Evolutionary conservation across 2,888 invertebrate species (phyloP).

Genomic region (Scaeva pyrastri): DNA sequence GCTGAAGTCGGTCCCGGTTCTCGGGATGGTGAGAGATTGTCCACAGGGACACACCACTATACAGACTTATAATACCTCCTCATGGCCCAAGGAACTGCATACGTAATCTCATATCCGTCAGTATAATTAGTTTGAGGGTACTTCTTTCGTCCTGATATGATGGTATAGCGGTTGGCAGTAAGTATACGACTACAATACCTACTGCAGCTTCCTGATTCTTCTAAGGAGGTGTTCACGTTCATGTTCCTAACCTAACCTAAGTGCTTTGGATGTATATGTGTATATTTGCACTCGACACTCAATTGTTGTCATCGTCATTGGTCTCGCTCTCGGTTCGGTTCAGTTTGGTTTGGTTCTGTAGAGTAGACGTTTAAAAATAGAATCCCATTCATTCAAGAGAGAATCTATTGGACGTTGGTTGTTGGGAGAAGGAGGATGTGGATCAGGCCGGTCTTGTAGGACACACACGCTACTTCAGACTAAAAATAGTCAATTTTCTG

Average conservation of each 20-base stretch:
- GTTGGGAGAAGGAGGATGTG: background rate
- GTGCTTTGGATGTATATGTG: constrained; percentile 29
- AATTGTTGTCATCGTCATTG: constrained; percentile 44
- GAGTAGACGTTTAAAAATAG: constrained; percentile 65
- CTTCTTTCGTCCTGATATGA: constrained; percentile 4
- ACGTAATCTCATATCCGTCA: constrained; percentile 45
- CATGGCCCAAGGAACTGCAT: constrained; percentile 3
- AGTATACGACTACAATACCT: too few species aligned
- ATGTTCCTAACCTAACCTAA: constrained; percentile 11
- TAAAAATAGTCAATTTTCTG: constrained; percentile 64
- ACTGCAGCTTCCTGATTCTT: background rate
- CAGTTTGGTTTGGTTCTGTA: too few species aligned
- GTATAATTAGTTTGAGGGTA: constrained; percentile 57
- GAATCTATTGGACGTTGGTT: constrained; percentile 41
- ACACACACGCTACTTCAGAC: constrained; percentile 35
- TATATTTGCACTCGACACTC: constrained; percentile 45
- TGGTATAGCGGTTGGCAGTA: too few species aligned
- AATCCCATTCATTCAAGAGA: constrained; percentile 45
- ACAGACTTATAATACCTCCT: constrained; percentile 8
- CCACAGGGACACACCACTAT: background rate
- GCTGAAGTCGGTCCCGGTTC: too few species aligned
- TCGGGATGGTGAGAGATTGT: background rate
- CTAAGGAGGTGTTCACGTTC: constrained; percentile 7
- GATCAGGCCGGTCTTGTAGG: background rate
- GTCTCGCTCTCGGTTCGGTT: constrained; percentile 32